Conservation (phyloP, 2,113 vertebrate genomes). For the Cyanoliseus patagonus region DNA sequence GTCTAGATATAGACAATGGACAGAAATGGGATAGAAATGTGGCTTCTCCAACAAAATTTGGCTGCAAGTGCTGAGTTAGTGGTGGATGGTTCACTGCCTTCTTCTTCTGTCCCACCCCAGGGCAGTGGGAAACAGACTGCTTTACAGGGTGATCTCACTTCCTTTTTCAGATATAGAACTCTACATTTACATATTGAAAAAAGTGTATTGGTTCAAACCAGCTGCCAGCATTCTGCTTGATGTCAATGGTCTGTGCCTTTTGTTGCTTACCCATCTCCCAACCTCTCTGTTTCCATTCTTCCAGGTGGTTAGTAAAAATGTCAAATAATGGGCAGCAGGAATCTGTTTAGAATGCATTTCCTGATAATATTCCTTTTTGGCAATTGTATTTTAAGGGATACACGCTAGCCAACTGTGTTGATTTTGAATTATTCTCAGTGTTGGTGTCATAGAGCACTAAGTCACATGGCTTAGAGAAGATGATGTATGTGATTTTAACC, state of each 20-base stretch:
- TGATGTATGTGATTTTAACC: not conserved
- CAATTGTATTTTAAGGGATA: not conserved
- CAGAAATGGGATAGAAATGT: not conserved
- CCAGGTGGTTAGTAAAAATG: not conserved
- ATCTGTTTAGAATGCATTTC: not conserved
- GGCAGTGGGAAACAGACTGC: not conserved
- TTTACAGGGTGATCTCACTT: not conserved
- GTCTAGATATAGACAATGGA: not conserved
- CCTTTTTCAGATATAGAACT: not conserved
- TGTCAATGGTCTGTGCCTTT: not conserved
- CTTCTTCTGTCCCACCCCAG: not conserved
- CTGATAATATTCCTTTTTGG: not conserved
- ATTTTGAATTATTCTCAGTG: not conserved
- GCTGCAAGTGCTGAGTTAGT: rapidly evolving
- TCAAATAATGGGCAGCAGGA: not conserved
- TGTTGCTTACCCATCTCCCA: not conserved
- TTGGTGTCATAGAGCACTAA: not conserved
- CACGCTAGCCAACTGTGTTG: not conserved
- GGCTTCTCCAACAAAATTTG: not conserved
- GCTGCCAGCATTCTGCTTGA: not conserved
- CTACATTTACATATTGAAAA: not conserved
- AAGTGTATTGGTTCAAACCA: not conserved
- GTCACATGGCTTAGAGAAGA: not conserved
- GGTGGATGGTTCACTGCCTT: not conserved
- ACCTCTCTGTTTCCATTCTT: not conserved